phyloP scores from a whole-genome alignment of 2,888 invertebrate species.

The Drosophila maculinotata region DNA sequence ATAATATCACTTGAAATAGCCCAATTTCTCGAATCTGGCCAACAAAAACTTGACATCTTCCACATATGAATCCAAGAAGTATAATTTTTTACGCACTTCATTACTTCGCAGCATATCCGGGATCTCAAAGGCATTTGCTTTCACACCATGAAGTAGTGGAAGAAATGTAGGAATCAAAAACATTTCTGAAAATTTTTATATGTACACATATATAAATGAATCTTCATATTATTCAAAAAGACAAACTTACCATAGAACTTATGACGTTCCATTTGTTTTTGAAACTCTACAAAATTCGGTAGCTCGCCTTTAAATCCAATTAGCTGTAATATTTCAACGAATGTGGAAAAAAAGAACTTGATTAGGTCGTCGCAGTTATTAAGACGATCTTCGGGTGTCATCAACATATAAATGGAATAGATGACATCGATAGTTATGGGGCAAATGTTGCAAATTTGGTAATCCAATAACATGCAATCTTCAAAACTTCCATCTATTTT shows the following conservation, averaged over 20 bases:
- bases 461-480: constrained; percentile 65
- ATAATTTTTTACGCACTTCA: constrained; percentile 24
- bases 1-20: constrained; percentile 17
- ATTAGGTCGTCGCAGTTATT: constrained; percentile 16
- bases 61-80: constrained; percentile 15
- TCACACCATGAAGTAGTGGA: constrained; percentile 29
- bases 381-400: constrained; percentile 55
- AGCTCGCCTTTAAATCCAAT: constrained; percentile 61
- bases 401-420: constrained; percentile 65
- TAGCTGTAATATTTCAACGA: constrained; percentile 57
- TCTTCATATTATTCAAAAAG: constrained; percentile 15
- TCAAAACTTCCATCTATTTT: constrained; percentile 42
- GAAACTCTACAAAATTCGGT: constrained; percentile 60
- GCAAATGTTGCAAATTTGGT: constrained; percentile 58
- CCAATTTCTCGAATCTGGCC: constrained; percentile 32
- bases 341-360: constrained; percentile 54
- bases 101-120: constrained; percentile 15
- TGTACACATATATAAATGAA: not conserved
- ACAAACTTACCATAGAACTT: constrained; percentile 54
- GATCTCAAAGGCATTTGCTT: constrained; percentile 5
- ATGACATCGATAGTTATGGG: constrained; percentile 58
- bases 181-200: constrained; percentile 21
- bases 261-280: constrained; percentile 49
- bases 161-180: constrained; percentile 30
- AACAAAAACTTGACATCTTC: constrained; percentile 37